A percentile compares a stretch with the other conserved stretches of the same genome.
phyloP scores from a whole-genome alignment of 2,797 vertebrate species.

The Spondyliosoma cantharus region DNA sequence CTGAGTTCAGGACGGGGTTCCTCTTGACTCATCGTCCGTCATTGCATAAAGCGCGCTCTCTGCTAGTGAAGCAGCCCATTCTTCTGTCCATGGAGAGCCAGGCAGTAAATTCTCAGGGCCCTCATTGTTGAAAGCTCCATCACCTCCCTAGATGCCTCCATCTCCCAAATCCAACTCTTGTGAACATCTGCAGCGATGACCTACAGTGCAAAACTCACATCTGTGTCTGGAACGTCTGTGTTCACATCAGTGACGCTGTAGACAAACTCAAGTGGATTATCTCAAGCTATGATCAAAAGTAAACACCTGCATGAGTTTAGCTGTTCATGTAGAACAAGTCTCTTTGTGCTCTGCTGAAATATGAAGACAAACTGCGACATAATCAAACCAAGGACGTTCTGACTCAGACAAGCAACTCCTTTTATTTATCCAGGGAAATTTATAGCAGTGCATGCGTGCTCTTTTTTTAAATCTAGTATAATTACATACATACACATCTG shows the following conservation, averaged over 20 bases:
- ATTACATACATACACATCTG: conserved; percentile 44
- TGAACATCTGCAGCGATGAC: conserved; percentile 59
- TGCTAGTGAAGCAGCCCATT: conserved; percentile 65
- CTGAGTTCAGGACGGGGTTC: conserved; percentile 76
- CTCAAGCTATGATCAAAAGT: conserved; percentile 51
- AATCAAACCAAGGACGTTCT: conserved; percentile 5
- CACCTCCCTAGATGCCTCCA: conserved; percentile 56
- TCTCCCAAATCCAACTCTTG: conserved; percentile 56
- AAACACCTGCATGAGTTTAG: conserved; percentile 58
- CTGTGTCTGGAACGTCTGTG: conserved; percentile 32
- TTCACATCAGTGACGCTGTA: conserved; percentile 31
- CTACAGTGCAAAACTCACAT: conserved; percentile 26
- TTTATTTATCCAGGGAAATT: conserved; percentile 32
- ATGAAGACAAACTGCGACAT: conserved; percentile 33
- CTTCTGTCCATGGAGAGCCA: conserved; percentile 57
- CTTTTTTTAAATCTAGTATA: conserved; percentile 41
- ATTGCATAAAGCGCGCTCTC: conserved; percentile 67
- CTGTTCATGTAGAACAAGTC: conserved; percentile 50
- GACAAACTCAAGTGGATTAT: conserved; percentile 52
- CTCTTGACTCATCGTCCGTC: conserved; percentile 74
- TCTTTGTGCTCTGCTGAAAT: conserved; percentile 50
- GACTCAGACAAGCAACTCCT: background rate
- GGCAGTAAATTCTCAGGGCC: conserved; percentile 66
- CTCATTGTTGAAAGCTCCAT: conserved; percentile 67
- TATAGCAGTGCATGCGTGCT: conserved; percentile 37